phyloP scores from a whole-genome alignment of 2,113 vertebrate genomes.

The Oncorhynchus tshawytscha region DNA sequence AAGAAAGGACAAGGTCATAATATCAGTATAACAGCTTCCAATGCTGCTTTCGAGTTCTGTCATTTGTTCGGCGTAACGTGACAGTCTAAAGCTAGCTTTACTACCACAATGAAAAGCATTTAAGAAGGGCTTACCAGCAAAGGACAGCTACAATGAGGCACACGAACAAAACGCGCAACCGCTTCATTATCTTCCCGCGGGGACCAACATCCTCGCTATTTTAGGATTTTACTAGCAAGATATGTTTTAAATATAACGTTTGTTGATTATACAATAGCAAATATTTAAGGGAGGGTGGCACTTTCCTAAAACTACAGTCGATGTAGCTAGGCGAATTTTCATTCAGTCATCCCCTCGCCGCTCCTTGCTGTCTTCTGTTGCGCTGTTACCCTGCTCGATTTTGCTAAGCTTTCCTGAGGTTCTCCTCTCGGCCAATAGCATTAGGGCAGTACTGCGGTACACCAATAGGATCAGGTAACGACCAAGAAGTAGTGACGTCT shows the following conservation, averaged over 20 bases:
- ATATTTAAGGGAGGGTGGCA: conserved; percentile 5
- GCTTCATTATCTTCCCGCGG: conserved; percentile 84
- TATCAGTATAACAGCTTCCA: no score
- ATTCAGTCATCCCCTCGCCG: conserved; percentile 26
- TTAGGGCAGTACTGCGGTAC: no score
- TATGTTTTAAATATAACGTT: background rate
- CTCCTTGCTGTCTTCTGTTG: conserved; percentile 42
- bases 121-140: conserved; percentile 70
- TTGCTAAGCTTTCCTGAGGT: conserved; percentile 30
- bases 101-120: background rate
- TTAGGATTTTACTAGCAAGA: conserved; percentile 38
- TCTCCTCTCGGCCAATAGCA: conserved; percentile 53
- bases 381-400: conserved; percentile 9
- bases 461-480: background rate
- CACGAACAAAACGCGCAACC: conserved; percentile 76
- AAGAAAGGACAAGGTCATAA: no score
- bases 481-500: background rate
- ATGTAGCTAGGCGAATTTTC: conserved; percentile 8
- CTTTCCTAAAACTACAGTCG: background rate
- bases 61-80: background rate
- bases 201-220: conserved; percentile 83
- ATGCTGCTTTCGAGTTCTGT: background rate
- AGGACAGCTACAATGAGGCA: conserved; percentile 66
- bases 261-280: conserved; percentile 2
- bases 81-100: background rate